A percentile compares a stretch with the other conserved stretches of the same genome.
phyloP scores from a whole-genome alignment of 2,888 invertebrate genomes.

The Eupithecia pulchellata region DNA sequence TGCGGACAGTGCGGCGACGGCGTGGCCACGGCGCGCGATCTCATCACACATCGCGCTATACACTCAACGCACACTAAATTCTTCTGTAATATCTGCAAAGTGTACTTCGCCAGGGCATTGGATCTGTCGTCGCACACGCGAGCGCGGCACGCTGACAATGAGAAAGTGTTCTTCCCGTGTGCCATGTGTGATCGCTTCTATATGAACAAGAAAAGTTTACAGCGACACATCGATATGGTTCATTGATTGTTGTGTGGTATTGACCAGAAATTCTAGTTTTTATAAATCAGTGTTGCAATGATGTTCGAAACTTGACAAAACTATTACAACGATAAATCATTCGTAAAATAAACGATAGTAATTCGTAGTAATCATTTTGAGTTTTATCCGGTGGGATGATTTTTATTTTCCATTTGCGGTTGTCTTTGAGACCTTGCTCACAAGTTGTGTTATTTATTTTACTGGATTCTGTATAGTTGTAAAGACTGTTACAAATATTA shows the following conservation, averaged over 20 bases:
- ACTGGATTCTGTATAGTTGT: constrained; percentile 58
- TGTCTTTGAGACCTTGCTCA: constrained; percentile 73
- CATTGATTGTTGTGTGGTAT: constrained; percentile 66
- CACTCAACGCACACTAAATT: constrained; percentile 81
- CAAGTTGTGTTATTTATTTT: constrained; percentile 73
- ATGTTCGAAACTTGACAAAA: constrained; percentile 23
- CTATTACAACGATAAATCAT: constrained; percentile 34
- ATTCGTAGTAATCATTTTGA: constrained; percentile 14
- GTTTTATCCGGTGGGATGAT: constrained; percentile 17
- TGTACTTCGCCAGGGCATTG: constrained; percentile 77
- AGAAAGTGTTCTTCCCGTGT: constrained; percentile 85
- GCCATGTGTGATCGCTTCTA: constrained; percentile 85
- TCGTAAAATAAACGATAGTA: not conserved
- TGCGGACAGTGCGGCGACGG: constrained; percentile 85
- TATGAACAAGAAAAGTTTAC: constrained; percentile 83
- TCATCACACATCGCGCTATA: constrained; percentile 84
- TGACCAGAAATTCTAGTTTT: not conserved
- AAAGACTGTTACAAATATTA: constrained; percentile 60
- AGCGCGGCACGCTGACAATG: constrained; percentile 80
- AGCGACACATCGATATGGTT: constrained; percentile 82
- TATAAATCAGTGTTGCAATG: constrained; percentile 8
- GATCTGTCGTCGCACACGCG: constrained; percentile 80
- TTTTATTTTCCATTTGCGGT: constrained; percentile 46
- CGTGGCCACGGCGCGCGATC: constrained; percentile 81
- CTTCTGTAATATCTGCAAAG: constrained; percentile 86